Base-by-base conservation (phyloP, 2,797 vertebrate genomes). In the Acrossocheilus fasciatus region DNA sequence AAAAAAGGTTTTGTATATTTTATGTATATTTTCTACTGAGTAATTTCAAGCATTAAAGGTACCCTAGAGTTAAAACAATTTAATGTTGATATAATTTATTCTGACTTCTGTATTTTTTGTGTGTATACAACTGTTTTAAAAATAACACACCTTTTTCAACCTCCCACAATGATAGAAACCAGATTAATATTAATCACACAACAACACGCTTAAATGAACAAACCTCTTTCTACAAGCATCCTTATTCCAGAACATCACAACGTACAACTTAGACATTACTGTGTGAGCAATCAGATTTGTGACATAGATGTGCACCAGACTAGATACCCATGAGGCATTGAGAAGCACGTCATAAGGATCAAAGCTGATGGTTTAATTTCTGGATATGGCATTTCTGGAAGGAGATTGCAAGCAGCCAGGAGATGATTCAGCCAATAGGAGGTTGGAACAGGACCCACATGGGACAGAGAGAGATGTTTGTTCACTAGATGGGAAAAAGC, bases 401-500 rank as follows among this genome's bases (percentile, higher is more conserved):
- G 47, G 36, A 41, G 39, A 84, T n/a, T 54, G 79, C 57, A 45
- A 62, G 6, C 8, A 17, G 34, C 34, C 68, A 78, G 47, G 39
- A 47, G 39, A 79, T 79, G 75, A 79, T 57, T 72, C 14, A 70
- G 66, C 75, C 76, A 85, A 47, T 57, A 26, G 26, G 15, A 39
- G 20, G 45, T 66, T 41, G 8, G 18, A 69, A 54, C 0, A 2
- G 57, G 74, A 41, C 74, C 59, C 59, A 43, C 86, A 54, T 78
- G 59, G 89, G 86, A 87, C 81, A 34, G 83, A 82, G 87, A 3
- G 4, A 66, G 75, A 73, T 54, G 54, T 50, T 57, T 66, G 39
- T 64, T 77, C 43, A 78, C 39, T 47, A 70, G 26, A 83, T 54
- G 39, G 64, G 39, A 26, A 85, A 88, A 87, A 79, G 82, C 89